A percentile compares a stretch with the other conserved stretches of the same genome.
These are phyloP conservation scores for Caenorhabditis sp. DNA, from an alignment of 2,888 invertebrate species.

Conservation along the genomic window DNA sequence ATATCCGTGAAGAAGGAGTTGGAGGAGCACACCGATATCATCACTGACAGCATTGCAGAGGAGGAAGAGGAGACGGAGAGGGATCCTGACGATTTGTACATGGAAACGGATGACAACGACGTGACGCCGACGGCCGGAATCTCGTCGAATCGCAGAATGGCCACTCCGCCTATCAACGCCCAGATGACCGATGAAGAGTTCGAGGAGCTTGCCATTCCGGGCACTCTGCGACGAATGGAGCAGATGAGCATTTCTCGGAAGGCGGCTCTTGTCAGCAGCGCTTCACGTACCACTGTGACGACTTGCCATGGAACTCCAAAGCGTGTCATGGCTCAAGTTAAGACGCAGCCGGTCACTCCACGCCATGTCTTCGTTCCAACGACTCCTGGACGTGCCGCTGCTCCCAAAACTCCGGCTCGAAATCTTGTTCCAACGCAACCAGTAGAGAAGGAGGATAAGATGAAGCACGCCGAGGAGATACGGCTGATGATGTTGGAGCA, in stretches of 20 bases:
- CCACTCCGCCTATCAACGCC: slow-evolving; percentile 31
- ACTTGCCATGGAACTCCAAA: slow-evolving; percentile 14
- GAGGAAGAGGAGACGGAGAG: neutral
- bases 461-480: slow-evolving; percentile 42
- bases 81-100: neutral
- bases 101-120: slow-evolving; percentile 1
- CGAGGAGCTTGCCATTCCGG: slow-evolving; percentile 23
- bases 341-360: slow-evolving; percentile 10
- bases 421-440: neutral
- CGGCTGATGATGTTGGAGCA: slow-evolving; percentile 18
- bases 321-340: slow-evolving; percentile 8
- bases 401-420: slow-evolving; percentile 28
- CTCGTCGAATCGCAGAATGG: no score
- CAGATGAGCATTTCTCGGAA: slow-evolving; percentile 37
- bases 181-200: slow-evolving; percentile 39
- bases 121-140: neutral
- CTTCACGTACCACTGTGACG: neutral
- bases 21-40: neutral
- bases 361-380: slow-evolving; percentile 36
- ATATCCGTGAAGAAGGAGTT: slow-evolving; percentile 6
- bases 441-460: slow-evolving; percentile 9
- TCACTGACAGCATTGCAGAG: neutral
- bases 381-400: slow-evolving; percentile 6
- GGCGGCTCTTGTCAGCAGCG: neutral
- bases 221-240: slow-evolving; percentile 29